These are phyloP conservation scores for Esperia sulphurella DNA, from an alignment of 2,888 invertebrate genomes.

Conservation along the genomic window DNA sequence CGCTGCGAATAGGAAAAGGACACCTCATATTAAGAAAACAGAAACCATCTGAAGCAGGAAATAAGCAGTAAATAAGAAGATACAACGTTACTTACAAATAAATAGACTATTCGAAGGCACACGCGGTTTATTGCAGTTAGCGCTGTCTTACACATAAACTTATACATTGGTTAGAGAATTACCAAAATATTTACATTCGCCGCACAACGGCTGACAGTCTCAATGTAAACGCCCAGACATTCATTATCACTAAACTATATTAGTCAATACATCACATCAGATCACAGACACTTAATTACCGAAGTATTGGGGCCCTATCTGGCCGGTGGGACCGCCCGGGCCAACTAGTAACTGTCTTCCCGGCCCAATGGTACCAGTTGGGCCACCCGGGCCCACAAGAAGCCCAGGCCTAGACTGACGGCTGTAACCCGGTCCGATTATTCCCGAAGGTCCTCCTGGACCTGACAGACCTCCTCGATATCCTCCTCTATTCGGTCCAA, in stretches of 20 bases:
- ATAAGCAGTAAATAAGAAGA: neutral
- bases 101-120: constrained; percentile 10
- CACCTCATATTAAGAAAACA: neutral
- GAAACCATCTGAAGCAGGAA: neutral
- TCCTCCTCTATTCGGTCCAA: constrained; percentile 32
- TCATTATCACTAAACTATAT: constrained; percentile 23
- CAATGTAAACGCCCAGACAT: neutral
- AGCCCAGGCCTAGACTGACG: constrained; percentile 26
- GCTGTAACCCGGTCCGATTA: constrained; percentile 35
- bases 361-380: constrained; percentile 49
- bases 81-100: neutral
- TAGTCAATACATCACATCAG: constrained; percentile 31
- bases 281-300: constrained; percentile 47
- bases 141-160: constrained; percentile 5
- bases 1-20: no score
- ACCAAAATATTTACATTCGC: constrained; percentile 30
- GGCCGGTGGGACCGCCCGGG: constrained; percentile 66
- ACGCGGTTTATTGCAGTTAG: constrained; percentile 20
- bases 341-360: constrained; percentile 65
- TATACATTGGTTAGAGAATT: constrained; percentile 15
- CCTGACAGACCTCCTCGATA: constrained; percentile 31
- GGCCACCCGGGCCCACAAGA: constrained; percentile 65
- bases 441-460: constrained; percentile 68
- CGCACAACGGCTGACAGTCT: constrained; percentile 7
- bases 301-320: constrained; percentile 54